Evolutionary conservation across 2,888 invertebrate genomes (phyloP).

Genomic region (Acrobasis repandana): DNA sequence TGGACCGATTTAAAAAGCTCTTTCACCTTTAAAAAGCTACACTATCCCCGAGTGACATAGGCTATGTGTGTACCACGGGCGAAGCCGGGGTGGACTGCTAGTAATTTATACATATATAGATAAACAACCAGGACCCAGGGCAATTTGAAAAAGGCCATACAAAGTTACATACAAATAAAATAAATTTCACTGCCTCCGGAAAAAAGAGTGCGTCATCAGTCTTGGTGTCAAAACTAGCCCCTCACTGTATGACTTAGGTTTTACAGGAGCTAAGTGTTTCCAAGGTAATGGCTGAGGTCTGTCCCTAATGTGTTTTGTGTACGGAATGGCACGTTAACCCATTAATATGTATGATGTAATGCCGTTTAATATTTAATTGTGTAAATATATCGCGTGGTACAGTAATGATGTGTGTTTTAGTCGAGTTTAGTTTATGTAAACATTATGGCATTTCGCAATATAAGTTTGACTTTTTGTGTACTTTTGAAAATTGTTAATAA

Average conservation of each 20-base stretch:
- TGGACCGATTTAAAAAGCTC: no score
- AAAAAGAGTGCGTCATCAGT: background rate
- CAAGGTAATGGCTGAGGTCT: conserved; percentile 12
- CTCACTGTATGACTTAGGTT: conserved; percentile 3
- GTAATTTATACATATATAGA: no score
- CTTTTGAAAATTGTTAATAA: no score
- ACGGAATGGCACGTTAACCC: background rate
- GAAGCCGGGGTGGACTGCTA: no score
- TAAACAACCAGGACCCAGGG: no score
- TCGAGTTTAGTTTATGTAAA: background rate
- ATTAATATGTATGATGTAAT: conserved; percentile 8
- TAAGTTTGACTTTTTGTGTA: background rate
- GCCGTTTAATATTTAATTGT: conserved; percentile 2
- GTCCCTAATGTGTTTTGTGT: conserved; percentile 9
- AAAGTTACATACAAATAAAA: background rate
- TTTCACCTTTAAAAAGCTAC: no score
- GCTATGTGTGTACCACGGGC: no score
- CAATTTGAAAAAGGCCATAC: no score
- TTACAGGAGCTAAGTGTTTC: conserved; percentile 24
- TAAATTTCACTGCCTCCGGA: background rate
- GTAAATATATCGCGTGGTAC: background rate
- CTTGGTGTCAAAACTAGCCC: background rate
- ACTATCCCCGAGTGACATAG: no score
- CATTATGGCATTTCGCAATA: background rate
- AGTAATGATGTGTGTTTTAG: background rate